Evolutionary conservation across 2,888 invertebrate species (phyloP).

Genomic region (Baronia brevicornis): DNA sequence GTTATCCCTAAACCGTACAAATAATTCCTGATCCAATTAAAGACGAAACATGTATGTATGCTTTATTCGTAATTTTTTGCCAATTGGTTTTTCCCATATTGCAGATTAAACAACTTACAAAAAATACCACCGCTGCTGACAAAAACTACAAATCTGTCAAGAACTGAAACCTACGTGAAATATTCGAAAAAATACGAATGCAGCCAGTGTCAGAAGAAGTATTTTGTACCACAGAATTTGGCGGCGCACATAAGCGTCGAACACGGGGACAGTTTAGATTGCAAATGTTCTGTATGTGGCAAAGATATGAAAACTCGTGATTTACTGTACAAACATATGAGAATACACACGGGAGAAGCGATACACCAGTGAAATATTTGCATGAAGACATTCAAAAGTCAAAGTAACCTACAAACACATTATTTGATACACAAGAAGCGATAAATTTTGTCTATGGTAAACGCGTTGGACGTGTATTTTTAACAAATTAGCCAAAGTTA

Average conservation of each 20-base stretch:
- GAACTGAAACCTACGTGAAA: conserved; percentile 8
- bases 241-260: conserved; percentile 24
- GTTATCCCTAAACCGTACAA: no score
- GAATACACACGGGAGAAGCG: conserved; percentile 25
- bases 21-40: no score
- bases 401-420: conserved; percentile 27
- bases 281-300: conserved; percentile 26
- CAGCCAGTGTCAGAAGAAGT: conserved; percentile 28
- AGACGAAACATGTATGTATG: no score
- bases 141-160: conserved; percentile 18
- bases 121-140: conserved; percentile 20
- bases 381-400: conserved; percentile 26
- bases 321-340: conserved; percentile 26
- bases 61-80: no score
- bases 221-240: conserved; percentile 24
- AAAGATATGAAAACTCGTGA: conserved; percentile 26
- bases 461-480: no score
- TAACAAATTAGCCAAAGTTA: no score
- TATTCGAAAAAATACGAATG: conserved; percentile 28
- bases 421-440: conserved; percentile 24
- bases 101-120: conserved; percentile 22
- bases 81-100: conserved; percentile 9
- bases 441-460: conserved; percentile 14
- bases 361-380: conserved; percentile 28
- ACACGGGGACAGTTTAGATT: conserved; percentile 21